phyloP scores from a whole-genome alignment of 2,888 invertebrate genomes.

The Cyclophora punctaria region DNA sequence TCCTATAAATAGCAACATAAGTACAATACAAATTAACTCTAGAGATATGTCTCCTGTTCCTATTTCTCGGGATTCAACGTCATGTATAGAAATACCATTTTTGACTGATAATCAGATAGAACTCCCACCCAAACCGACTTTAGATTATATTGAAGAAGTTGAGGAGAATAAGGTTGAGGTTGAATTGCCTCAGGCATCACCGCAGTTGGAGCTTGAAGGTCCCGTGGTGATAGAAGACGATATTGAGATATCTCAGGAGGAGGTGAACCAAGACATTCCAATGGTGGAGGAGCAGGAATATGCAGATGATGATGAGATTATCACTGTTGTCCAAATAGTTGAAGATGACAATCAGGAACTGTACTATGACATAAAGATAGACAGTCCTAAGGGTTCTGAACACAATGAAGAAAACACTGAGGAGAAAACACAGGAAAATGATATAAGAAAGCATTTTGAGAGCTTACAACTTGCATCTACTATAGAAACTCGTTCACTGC shows the following conservation, averaged over 20 bases:
- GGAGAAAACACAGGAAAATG: slow-evolving; percentile 22
- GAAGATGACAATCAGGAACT: slow-evolving; percentile 64
- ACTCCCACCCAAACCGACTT: slow-evolving; percentile 1
- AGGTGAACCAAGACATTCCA: slow-evolving; percentile 33
- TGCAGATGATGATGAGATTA: slow-evolving; percentile 66
- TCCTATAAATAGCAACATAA: slow-evolving; percentile 23
- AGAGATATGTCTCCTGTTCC: slow-evolving; percentile 42
- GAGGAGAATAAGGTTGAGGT: slow-evolving; percentile 5
- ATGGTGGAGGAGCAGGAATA: slow-evolving; percentile 36
- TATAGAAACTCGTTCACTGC: slow-evolving; percentile 31
- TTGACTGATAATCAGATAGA: slow-evolving; percentile 19
- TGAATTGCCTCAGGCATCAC: slow-evolving; percentile 11
- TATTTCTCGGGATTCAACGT: slow-evolving; percentile 8
- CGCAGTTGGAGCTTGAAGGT: not conserved
- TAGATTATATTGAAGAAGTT: not conserved
- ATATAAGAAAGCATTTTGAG: slow-evolving; percentile 60
- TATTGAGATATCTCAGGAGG: slow-evolving; percentile 17
- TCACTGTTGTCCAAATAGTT: slow-evolving; percentile 68
- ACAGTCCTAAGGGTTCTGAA: slow-evolving; percentile 41
- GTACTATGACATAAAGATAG: slow-evolving; percentile 59
- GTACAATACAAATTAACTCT: slow-evolving; percentile 27
- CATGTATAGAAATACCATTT: slow-evolving; percentile 14
- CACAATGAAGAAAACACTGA: slow-evolving; percentile 24
- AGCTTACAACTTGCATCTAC: slow-evolving; percentile 44
- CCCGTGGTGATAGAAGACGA: too few relatives aligned